phyloP scores from a whole-genome alignment of 2,888 invertebrate species.

The Melanotus villosus region DNA sequence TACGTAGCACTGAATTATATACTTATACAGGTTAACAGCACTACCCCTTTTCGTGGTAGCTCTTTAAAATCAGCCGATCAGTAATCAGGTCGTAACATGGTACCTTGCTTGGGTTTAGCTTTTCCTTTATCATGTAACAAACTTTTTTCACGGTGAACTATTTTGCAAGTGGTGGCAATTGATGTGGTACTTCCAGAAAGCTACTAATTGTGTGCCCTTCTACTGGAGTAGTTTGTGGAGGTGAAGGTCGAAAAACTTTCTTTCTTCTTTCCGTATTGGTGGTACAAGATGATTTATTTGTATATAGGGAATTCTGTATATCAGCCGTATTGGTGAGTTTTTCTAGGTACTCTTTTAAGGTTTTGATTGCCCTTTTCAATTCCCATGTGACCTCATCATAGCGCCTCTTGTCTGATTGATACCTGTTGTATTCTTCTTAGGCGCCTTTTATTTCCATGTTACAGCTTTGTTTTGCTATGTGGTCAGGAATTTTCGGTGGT shows the following conservation, averaged over 20 bases:
- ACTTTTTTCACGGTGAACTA: background rate
- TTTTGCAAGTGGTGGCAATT: background rate
- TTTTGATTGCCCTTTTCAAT: background rate
- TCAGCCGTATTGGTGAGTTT: background rate
- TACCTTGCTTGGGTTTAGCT: too few species aligned
- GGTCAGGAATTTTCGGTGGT: too few species aligned
- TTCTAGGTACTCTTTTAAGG: background rate
- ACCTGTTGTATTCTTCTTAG: too few species aligned
- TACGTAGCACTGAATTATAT: background rate
- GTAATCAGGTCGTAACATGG: background rate
- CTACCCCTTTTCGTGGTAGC: background rate
- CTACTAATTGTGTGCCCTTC: background rate
- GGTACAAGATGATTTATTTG: background rate
- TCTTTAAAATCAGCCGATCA: background rate
- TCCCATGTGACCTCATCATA: too few species aligned
- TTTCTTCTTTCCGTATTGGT: slow-evolving; percentile 1
- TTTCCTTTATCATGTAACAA: background rate
- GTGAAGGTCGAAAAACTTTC: background rate
- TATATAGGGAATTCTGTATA: background rate
- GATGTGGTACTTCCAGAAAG: background rate
- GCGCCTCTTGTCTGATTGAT: too few species aligned
- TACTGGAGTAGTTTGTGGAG: background rate
- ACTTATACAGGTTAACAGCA: background rate
- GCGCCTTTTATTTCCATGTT: too few species aligned
- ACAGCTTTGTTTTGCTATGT: too few species aligned